Base-by-base conservation (phyloP, 2,113 vertebrate species). In the Picathartes gymnocephalus region DNA sequence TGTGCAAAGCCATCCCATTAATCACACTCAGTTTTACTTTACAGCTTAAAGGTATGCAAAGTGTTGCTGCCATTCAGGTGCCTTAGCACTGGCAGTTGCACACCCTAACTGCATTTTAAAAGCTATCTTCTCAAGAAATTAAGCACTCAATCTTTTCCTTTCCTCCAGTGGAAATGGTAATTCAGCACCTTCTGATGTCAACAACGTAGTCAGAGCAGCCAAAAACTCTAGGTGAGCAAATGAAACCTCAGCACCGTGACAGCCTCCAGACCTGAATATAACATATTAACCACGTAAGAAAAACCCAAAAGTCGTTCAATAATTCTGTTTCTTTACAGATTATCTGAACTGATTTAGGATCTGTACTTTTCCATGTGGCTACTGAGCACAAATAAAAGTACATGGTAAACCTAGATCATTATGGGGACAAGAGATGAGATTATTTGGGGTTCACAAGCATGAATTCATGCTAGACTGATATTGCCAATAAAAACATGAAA, bases 21-120 rank as follows among this genome's bases (percentile, higher is more conserved):
- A 95, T 97, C 96, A 95, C 30, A 45, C 77, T 91, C 83, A 61
- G 60, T 93, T 95, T 95, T 95, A 89, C 92, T 95, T 91, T 60
- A 84, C 48, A 64, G 61, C 92, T 70, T 92, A 78, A 81, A 86
- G 86, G 72, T 81, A 92, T 91, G 92, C 86, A 92, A 95, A 96
- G 61, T 45, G 51, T 68, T 84, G 84, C 80, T 91, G 72, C 91
- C 78, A 68, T 78, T 94, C 92, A 84, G 78, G 77, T 86, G 77
- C 89, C 92, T 95, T 13, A 24, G 68, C 5, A 17, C 47, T 73
- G 89, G 69, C 86, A 86, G 80, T 71, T 78, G 88, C 83, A 88
- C 53, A 86, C 72, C 81, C 62, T 89, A 91, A 91, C 80, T 79
- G 89, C 92, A 76, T 93, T 93, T 93, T 93, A 91, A 95, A 95